These are phyloP conservation scores for Hepsetus odoe DNA, from an alignment of 2,113 vertebrate species.

Conservation along the genomic window DNA sequence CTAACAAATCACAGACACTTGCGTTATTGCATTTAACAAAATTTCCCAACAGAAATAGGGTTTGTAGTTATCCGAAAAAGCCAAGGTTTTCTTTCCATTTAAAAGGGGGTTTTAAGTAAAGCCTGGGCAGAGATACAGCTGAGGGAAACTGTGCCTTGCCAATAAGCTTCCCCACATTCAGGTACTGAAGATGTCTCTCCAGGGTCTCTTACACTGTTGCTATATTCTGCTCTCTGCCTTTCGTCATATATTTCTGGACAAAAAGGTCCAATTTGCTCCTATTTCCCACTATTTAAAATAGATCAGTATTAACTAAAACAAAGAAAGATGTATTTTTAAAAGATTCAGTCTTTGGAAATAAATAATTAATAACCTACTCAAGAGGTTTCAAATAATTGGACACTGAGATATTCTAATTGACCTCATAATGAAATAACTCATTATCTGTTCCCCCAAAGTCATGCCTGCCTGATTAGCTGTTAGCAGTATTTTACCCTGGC, in stretches of 20 bases:
- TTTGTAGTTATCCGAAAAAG: constrained; percentile 37
- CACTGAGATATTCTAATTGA: not conserved
- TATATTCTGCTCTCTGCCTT: not conserved
- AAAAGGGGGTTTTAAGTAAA: constrained; percentile 66
- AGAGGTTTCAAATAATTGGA: not conserved
- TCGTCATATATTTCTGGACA: not conserved
- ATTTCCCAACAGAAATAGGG: too few species aligned
- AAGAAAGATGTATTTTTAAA: too few species aligned
- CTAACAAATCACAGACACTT: too few species aligned
- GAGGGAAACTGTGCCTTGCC: constrained; percentile 50
- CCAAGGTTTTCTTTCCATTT: constrained; percentile 39
- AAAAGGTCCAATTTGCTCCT: not conserved
- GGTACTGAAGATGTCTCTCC: constrained; percentile 46
- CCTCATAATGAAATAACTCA: not conserved
- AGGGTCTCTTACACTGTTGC: constrained; percentile 33
- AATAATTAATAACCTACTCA: too few species aligned
- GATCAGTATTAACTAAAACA: too few species aligned
- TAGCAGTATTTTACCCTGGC: not conserved
- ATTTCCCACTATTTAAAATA: not conserved
- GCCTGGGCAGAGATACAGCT: constrained; percentile 40
- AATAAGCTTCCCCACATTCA: constrained; percentile 58
- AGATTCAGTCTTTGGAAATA: too few species aligned
- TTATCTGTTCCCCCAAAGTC: not conserved
- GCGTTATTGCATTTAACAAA: too few species aligned
- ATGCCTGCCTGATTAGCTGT: not conserved